phyloP scores from a whole-genome alignment of 2,888 invertebrate species.

The Philereme transversata region DNA sequence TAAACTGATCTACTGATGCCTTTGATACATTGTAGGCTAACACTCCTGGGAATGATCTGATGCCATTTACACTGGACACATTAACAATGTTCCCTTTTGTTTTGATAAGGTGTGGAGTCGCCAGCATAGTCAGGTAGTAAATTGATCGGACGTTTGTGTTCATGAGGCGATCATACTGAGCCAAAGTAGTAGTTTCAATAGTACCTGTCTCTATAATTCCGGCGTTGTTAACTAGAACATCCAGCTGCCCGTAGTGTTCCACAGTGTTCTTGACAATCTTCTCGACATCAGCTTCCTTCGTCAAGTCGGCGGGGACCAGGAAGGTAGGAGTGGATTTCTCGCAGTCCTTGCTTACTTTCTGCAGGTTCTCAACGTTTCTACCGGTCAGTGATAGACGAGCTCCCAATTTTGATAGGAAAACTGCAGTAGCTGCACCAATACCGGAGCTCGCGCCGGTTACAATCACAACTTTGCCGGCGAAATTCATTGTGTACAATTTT shows the following conservation, averaged over 20 bases:
- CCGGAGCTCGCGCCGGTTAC: constrained; percentile 94
- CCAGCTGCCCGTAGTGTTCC: constrained; percentile 89
- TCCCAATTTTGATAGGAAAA: constrained; percentile 89
- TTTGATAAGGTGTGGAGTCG: constrained; percentile 92
- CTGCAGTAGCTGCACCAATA: constrained; percentile 92
- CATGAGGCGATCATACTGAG: constrained; percentile 95
- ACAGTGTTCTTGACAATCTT: constrained; percentile 89
- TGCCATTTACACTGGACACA: constrained; percentile 96
- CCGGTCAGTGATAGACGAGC: constrained; percentile 89
- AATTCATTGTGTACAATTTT: constrained; percentile 69
- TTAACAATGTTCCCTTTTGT: constrained; percentile 97
- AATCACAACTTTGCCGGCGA: constrained; percentile 88
- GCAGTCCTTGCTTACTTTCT: constrained; percentile 70
- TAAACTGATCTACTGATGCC: constrained; percentile 97
- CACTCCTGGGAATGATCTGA: constrained; percentile 94
- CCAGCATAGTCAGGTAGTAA: constrained; percentile 92
- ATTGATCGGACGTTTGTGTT: constrained; percentile 94
- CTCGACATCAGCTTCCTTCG: constrained; percentile 88
- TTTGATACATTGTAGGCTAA: constrained; percentile 97
- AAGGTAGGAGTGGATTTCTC: constrained; percentile 76
- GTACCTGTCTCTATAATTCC: constrained; percentile 92
- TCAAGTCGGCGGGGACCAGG: constrained; percentile 88
- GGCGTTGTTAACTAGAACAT: constrained; percentile 95
- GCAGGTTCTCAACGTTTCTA: constrained; percentile 86
- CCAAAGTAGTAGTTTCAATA: constrained; percentile 93